These are phyloP conservation scores for Hippasteria phrygiana DNA, from an alignment of 53 echinoderm and acorn worm species.

Conservation along the genomic window DNA sequence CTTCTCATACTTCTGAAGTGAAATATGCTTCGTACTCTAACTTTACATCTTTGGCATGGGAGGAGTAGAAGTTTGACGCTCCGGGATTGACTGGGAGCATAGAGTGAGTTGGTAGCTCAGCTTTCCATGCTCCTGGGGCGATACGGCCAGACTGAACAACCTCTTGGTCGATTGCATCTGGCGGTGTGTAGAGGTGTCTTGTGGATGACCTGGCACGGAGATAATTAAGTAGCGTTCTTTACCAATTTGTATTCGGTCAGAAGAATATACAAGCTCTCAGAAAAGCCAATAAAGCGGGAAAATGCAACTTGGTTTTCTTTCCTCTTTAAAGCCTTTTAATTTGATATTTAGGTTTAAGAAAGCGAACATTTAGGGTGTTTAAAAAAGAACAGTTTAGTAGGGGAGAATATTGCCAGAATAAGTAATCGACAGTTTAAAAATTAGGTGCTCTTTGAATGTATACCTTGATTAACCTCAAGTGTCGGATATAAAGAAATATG, in stretches of 20 bases:
- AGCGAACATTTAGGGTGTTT: too few relatives aligned
- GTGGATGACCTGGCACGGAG: neutral
- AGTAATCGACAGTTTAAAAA: too few relatives aligned
- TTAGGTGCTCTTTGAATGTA: too few relatives aligned
- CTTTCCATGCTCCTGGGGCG: neutral
- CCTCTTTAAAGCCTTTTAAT: too few relatives aligned
- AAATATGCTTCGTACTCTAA: neutral
- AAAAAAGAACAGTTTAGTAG: too few relatives aligned
- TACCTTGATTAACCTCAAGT: too few relatives aligned
- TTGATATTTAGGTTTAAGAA: too few relatives aligned
- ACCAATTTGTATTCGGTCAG: too few relatives aligned
- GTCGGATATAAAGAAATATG: neutral
- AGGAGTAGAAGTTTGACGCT: neutral
- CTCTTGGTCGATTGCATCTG: neutral
- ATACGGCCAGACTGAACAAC: neutral
- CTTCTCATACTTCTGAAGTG: neutral
- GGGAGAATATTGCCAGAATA: too few relatives aligned
- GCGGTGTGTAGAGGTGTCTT: neutral
- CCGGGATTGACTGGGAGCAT: neutral
- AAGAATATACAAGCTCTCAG: too few relatives aligned
- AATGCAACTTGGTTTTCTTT: too few relatives aligned
- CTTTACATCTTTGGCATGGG: neutral
- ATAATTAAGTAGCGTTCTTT: conserved; percentile 31
- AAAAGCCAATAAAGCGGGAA: too few relatives aligned
- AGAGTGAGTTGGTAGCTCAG: neutral